Evolutionary conservation across 2,797 vertebrate species (phyloP), one percentile per base, ranked within the genome.

Genomic region (Pipistrellus nathusii): DNA sequence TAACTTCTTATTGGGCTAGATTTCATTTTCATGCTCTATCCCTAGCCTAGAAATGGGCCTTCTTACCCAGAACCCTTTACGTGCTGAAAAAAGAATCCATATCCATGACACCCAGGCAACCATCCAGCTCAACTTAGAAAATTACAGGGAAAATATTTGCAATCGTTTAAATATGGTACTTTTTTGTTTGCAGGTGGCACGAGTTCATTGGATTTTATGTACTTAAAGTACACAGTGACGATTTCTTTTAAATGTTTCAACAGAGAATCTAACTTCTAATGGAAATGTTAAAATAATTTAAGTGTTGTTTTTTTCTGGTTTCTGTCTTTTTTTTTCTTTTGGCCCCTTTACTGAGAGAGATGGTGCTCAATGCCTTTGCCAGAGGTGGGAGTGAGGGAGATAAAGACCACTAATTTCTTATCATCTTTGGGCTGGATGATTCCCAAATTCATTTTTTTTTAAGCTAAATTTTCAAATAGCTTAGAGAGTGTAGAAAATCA

Each of bases 401-500:
- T 38, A 55, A 88, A 94, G 95, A 93, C 68, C 38, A 71, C 27
- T 76, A n/a, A 78, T 87, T 87, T 44, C 53, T 6, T 90, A 38
- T 21, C 32, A 23, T 23, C 72, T 92, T 76, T 77, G 80, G 66
- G 14, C 59, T 95, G 38, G 1, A 15, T 85, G 92, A 83, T 90
- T 73, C 85, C 66, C 44, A 44, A 44, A 30, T 76, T 95, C 17
- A 20, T 59, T 77, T 95, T 87, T 96, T 87, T 53, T 2, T 13
- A 30, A 87, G 55, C 68, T 14, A 41, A 62, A 30, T 78, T 93
- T 97, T 96, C 91, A 95, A 48, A 83, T 57, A 66, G 64, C 82
- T 84, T 90, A 82, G 11, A 32, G 8, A 23, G 35, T 3, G 0
- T 10, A 68, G 23, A 69, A 95, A 95, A 95, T 30, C 32, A 55